Evolutionary conservation across 2,797 vertebrate genomes (phyloP), one percentile per base, ranked within the genome.

Genomic region (Acipenser transmontanus): DNA sequence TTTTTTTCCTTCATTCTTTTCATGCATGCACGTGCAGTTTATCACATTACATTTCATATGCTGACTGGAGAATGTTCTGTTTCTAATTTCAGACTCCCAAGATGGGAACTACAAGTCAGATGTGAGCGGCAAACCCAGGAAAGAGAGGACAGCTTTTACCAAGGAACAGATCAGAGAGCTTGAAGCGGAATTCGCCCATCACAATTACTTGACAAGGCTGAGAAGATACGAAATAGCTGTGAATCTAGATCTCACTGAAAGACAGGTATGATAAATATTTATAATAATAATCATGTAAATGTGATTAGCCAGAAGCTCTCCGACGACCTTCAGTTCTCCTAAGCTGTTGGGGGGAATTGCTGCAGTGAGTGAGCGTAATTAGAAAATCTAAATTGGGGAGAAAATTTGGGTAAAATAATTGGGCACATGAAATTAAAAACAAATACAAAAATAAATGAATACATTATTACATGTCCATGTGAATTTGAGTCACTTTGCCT

Each of bases 111-210:
- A 95, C 81, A 98, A 98, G 83, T 94, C 95, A 79, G 97, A 98
- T 72, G 90, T 96, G 82, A 97, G 93, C 86, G 96, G 94, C 87
- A 99, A 99, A 82, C 95, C 97, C 76, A 93, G 97, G 77, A 99
- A 99, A 87, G 97, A 99, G 90, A 88, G 97, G 75, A 99, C 97
- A 73, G 97, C 97, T 11, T 99, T 99, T 86, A 99, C 97, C 83
- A 99, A 99, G 86, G 97, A 99, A 74, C 97, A 99, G 81, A 99
- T 99, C 79, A 89, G 97, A 81, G 97, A 99, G 82, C 89, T 99
- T 82, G 97, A 99, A 89, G 94, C 97, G 49, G 97, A 99, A 84
- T 99, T 99, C 71, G 96, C 97, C 75, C 97, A 99, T 85, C 97
- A 99, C 87, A 99, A 99, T 89, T 99, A 99, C 88, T 90, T 99